A percentile compares a stretch with the other conserved stretches of the same genome.
Evolutionary conservation across 2,113 vertebrate genomes (phyloP).

Genomic region (Phocoena phocoena): DNA sequence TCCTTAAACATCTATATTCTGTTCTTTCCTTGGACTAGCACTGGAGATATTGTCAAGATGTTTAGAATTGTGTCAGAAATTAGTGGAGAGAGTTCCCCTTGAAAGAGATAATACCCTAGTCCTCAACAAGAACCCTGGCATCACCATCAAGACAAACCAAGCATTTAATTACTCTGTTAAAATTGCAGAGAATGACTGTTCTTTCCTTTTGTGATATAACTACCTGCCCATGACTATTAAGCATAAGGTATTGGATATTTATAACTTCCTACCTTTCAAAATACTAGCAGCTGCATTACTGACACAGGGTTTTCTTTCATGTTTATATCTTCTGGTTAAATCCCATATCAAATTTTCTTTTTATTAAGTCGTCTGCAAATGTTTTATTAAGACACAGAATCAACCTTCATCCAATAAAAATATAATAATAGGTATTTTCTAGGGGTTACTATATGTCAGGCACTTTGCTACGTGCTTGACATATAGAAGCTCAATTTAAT

Average conservation of each 20-base stretch:
- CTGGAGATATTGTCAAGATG: not conserved
- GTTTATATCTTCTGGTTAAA: not conserved
- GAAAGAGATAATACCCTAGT: not conserved
- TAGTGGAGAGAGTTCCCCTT: not conserved
- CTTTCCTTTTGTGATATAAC: not conserved
- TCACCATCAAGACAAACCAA: not conserved
- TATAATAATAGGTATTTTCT: not conserved
- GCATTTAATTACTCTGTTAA: not conserved
- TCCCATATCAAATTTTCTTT: not conserved
- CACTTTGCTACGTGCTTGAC: not conserved
- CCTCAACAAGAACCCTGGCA: not conserved
- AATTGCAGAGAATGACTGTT: not conserved
- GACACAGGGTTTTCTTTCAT: not conserved
- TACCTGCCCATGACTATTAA: not conserved
- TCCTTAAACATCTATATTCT: not conserved
- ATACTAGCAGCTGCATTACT: not conserved
- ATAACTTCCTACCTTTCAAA: not conserved
- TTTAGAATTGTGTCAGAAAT: constrained; percentile 32
- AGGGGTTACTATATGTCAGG: not conserved
- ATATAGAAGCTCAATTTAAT: not conserved
- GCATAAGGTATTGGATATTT: not conserved
- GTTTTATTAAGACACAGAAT: not conserved
- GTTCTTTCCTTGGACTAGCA: not conserved
- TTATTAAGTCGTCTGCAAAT: not conserved
- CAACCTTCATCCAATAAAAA: not conserved